Percentiles rank a stretch among this genome's conserved stretches.
These are phyloP conservation scores for Asarcornis scutulata DNA, from an alignment of 2,113 vertebrate genomes.

Conservation along the genomic window DNA sequence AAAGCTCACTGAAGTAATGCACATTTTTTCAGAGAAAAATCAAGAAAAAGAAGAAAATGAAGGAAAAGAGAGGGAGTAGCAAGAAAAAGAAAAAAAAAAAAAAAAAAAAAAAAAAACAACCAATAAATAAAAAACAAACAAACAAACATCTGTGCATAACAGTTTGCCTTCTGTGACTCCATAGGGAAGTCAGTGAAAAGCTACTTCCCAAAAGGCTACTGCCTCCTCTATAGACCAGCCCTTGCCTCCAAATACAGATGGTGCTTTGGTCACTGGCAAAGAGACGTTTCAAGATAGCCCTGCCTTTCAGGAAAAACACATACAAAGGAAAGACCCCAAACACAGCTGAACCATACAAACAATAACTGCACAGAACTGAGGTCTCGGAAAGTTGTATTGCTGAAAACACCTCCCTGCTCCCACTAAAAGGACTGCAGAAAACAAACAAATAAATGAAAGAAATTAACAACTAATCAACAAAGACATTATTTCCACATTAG, in stretches of 20 bases:
- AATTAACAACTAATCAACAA: conserved; percentile 21
- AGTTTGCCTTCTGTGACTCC: conserved; percentile 15
- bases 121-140: background rate
- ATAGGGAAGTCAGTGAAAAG: background rate
- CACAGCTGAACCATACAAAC: conserved; percentile 38
- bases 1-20: background rate
- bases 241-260: conserved; percentile 15
- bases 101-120: too few relatives aligned
- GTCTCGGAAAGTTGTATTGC: conserved; percentile 69
- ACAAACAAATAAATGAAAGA: background rate
- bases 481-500: background rate
- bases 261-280: conserved; percentile 54
- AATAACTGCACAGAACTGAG: conserved; percentile 62
- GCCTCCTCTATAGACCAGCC: background rate
- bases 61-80: background rate
- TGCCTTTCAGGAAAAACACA: conserved; percentile 46
- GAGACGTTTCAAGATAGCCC: conserved; percentile 44
- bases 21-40: background rate
- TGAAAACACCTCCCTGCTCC: conserved; percentile 57
- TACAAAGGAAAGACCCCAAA: conserved; percentile 42
- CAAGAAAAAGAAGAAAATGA: background rate
- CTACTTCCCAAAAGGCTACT: conserved; percentile 1
- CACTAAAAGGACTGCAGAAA: conserved; percentile 23
- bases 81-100: background rate
- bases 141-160: conserved; percentile 27